Percentiles rank a stretch among this genome's conserved stretches.
phyloP scores from a whole-genome alignment of 1,140 invertebrate genomes.

The Drosophila trapezifrons region DNA sequence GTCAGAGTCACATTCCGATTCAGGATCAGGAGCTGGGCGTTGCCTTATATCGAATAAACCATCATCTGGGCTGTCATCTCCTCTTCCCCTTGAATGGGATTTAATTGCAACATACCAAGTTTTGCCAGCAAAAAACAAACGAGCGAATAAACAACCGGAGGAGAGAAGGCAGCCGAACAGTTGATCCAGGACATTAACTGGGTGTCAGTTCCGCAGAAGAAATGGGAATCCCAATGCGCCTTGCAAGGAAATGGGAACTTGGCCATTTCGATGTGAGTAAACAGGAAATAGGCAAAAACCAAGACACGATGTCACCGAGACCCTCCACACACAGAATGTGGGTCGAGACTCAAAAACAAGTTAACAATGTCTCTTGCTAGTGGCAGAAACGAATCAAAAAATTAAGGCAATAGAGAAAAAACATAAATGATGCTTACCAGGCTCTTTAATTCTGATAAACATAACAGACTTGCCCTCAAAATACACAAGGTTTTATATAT shows the following conservation, averaged over 20 bases:
- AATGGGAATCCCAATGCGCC: constrained; percentile 28
- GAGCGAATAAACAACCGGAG: constrained; percentile 45
- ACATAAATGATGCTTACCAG: constrained; percentile 23
- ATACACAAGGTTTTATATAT: too few relatives aligned
- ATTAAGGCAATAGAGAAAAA: constrained; percentile 3
- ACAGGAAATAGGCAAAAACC: constrained; percentile 48
- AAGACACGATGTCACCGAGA: constrained; percentile 17
- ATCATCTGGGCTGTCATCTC: constrained; percentile 22
- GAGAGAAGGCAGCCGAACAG: constrained; percentile 17
- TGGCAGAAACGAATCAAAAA: constrained; percentile 6
- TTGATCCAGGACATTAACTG: constrained; percentile 45
- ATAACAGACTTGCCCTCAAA: too few relatives aligned
- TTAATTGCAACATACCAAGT: constrained; percentile 49
- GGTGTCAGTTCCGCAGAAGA: constrained; percentile 44
- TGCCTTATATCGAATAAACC: constrained; percentile 9
- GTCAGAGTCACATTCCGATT: constrained; percentile 7
- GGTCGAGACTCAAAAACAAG: constrained; percentile 30
- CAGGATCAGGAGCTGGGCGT: constrained; percentile 2
- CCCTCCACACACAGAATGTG: constrained; percentile 1
- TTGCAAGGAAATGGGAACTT: constrained; percentile 8
- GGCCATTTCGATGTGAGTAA: constrained; percentile 31
- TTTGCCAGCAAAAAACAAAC: constrained; percentile 35
- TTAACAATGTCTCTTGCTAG: background rate
- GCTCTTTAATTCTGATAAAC: constrained; percentile 3
- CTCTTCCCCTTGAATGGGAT: constrained; percentile 24